Evolutionary conservation across 2,113 vertebrate genomes (phyloP), one percentile per base, ranked within the genome.

Genomic region (Cryptomyrus ogoouensis): DNA sequence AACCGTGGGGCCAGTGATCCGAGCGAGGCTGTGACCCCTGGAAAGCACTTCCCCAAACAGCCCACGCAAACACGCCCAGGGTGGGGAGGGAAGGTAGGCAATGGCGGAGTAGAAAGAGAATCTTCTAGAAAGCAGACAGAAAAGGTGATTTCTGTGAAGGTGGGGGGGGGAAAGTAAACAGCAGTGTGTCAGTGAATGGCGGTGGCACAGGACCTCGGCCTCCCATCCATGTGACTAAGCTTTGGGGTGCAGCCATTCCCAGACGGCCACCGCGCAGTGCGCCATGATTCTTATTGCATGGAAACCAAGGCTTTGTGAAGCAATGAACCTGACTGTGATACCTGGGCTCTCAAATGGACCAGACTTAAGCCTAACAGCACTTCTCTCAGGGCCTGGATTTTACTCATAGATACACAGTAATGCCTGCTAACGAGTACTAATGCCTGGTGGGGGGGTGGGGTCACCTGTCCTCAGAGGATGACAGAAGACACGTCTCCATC

Each of bases 11-110:
- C 90, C 44, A 44, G 74, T 96, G 94, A 96, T 95, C 92, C 95
- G 95, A 93, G 87, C 93, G 94, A 92, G 56, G 93, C 92, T 90
- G 93, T 94, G 95, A 96, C 94, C 95, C 91, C 93, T 92, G 93
- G 93, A 92, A 94, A 96, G 94, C 92, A 93, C 91, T 95, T 95
- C 90, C 92, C 86, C 93, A 95, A 92, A 96, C 95, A 96, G 85
- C 53, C 0, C 8, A 0, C 90, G 2, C 88, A 89, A 85, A 91
- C 88, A 93, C 90, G 90, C 27, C 50, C 49, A 21, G 89, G 52
- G 12, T 42, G 89, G 80, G 42, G 35, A n/a, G 70, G 49, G 90
- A 88, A 83, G 86, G 66, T 52, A 49, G 50, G 89, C 50, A n/a
- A 84, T 35, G 83, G 49, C 1, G n/a, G 27, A 19, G 15, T 44